A percentile compares a stretch with the other conserved stretches of the same genome.
Evolutionary conservation across 2,888 invertebrate genomes (phyloP).

Genomic region (Smittia aterrima): DNA sequence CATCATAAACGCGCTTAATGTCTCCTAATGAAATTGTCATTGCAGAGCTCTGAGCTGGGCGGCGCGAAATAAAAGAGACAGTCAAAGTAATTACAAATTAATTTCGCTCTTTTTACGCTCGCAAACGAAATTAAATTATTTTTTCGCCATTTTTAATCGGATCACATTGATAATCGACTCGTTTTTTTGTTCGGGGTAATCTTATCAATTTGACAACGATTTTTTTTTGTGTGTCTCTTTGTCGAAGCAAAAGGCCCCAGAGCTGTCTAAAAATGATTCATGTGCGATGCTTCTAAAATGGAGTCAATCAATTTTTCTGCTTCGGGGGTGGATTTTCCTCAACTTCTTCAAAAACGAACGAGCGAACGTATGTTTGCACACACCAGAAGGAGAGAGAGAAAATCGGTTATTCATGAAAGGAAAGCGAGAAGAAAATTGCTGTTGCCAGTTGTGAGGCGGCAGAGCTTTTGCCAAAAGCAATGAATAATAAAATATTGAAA

Average conservation of each 20-base stretch:
- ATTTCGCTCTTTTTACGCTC: constrained; percentile 12
- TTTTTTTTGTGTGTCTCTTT: background rate
- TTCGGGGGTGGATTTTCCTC: constrained; percentile 15
- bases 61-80: constrained; percentile 9
- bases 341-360: constrained; percentile 19
- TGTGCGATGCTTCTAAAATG: constrained; percentile 18
- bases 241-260: background rate
- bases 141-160: constrained; percentile 32
- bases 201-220: constrained; percentile 18
- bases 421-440: constrained; percentile 27
- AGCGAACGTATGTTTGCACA: background rate
- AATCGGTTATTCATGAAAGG: constrained; percentile 29
- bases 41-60: background rate
- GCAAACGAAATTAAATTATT: constrained; percentile 7
- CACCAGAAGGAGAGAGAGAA: background rate
- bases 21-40: constrained; percentile 18
- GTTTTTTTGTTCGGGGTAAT: background rate
- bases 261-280: constrained; percentile 17
- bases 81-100: constrained; percentile 20
- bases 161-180: constrained; percentile 14
- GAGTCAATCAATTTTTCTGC: constrained; percentile 19
- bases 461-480: constrained; percentile 28
- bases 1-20: constrained; percentile 28
- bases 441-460: background rate
- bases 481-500: constrained; percentile 35